Evolutionary conservation across 2,113 vertebrate species (phyloP), one percentile per base, ranked within the genome.

Genomic region (Ammodytes dubius): DNA sequence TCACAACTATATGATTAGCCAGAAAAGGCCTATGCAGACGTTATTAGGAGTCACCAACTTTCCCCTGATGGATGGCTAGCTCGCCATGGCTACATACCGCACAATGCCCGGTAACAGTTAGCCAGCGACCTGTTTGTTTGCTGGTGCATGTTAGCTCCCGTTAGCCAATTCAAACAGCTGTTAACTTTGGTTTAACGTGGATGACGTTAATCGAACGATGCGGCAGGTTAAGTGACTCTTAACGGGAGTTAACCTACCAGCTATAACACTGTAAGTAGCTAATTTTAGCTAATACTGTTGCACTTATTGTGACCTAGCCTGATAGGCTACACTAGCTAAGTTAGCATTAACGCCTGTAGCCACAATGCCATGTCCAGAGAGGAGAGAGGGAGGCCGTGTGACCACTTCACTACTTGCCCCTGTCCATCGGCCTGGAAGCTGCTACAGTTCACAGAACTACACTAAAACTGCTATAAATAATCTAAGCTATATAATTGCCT

Each of bases 321-420:
- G 9, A n/a, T 8, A 6, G 54, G 90, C 90, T 89, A 92, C 27
- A 77, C 84, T 45, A 85, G 91, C 91, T 79, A 89, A 46, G 82
- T 84, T 93, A 90, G 83, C 85, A 85, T 63, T 35, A 11, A 49
- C 53, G 67, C 86, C 49, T 83, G 40, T 70, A 79, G 82, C 79
- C 74, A 83, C 79, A 85, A 79, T 81, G 68, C 81, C 68, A 79
- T 74, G 59, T 74, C 77, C 74, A 86, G 15, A 67, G 72, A 77
- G 27, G 66, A 76, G 45, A 70, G 60, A 76, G 67, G 72, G 58
- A 70, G 67, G 42, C 79, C 69, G 19, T 58, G 43, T 65, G 46
- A 79, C 57, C 70, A 45, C 47, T 58, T 53, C 39, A 67, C 70
- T 63, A 42, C 50, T 53, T 35, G 59, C n/a, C 40, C 54, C 47